Percentiles rank a stretch among this genome's conserved stretches.
These are phyloP conservation scores for Euzetes globulus DNA, from an alignment of 2,888 invertebrate species.

Conservation along the genomic window DNA sequence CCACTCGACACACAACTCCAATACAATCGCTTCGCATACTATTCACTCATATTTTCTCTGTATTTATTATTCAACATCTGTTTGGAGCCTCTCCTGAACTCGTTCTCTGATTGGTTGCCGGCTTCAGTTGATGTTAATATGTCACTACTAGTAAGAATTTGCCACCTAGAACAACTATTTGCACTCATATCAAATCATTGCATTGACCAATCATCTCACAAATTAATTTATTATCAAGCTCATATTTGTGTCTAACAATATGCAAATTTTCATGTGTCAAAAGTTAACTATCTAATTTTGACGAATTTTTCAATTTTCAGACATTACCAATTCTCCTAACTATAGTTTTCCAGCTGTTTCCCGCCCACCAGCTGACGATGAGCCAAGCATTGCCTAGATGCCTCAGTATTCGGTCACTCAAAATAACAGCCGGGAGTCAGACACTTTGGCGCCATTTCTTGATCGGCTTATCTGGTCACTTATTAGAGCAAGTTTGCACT, in stretches of 20 bases:
- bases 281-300: not conserved
- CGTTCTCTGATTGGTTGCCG: constrained; percentile 22
- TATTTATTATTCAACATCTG: constrained; percentile 29
- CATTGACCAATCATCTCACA: not conserved
- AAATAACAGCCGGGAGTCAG: not conserved
- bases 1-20: not conserved
- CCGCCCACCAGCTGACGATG: constrained; percentile 30
- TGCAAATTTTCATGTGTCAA: not conserved
- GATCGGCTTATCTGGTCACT: not conserved
- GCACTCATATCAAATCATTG: not conserved
- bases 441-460: constrained; percentile 12
- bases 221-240: not conserved
- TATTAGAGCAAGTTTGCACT: not conserved
- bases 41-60: not conserved
- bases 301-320: not conserved
- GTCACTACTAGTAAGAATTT: constrained; percentile 18
- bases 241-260: not conserved
- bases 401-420: not conserved
- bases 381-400: not conserved
- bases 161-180: not conserved
- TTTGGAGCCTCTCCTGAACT: constrained; percentile 9
- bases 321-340: not conserved
- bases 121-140: not conserved
- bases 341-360: constrained; percentile 17
- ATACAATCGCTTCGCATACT: not conserved